phyloP scores from a whole-genome alignment of 1,140 invertebrate species.

The Pogonomyrmex barbatus region DNA sequence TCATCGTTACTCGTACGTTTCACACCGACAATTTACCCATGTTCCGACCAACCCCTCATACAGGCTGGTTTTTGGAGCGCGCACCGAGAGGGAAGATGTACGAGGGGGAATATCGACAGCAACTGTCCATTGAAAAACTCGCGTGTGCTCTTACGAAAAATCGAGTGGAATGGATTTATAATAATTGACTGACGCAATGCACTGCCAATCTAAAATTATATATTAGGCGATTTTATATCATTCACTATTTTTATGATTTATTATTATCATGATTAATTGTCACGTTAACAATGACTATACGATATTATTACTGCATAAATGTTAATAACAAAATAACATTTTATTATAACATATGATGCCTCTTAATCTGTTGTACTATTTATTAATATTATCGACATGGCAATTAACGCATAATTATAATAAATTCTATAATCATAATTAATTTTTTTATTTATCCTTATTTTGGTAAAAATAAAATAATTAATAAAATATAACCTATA shows the following conservation, averaged over 20 bases:
- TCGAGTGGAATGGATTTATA: conserved; percentile 37
- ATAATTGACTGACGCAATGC: conserved; percentile 61
- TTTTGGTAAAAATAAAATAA: neutral
- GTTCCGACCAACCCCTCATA: conserved; percentile 55
- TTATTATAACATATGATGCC: neutral
- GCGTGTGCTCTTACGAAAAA: conserved; percentile 53
- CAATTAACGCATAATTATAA: neutral
- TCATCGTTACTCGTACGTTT: conserved; percentile 70
- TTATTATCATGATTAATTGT: neutral
- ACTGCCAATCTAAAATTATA: conserved; percentile 42
- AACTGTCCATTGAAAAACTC: conserved; percentile 75
- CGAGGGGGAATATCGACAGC: conserved; percentile 77
- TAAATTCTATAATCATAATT: neutral
- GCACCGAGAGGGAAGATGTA: conserved; percentile 68
- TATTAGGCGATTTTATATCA: conserved; percentile 26
- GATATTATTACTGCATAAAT: conserved; percentile 11
- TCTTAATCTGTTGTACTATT: neutral
- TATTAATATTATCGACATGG: conserved; percentile 20
- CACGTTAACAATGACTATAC: neutral
- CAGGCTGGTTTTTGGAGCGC: conserved; percentile 51
- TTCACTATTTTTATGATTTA: conserved; percentile 14
- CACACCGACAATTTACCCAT: conserved; percentile 61
- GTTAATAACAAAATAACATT: conserved; percentile 20
- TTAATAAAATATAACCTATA: neutral
- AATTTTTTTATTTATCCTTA: neutral